A percentile compares a stretch with the other conserved stretches of the same genome.
phyloP scores from a whole-genome alignment of 2,797 vertebrate species.

The Crenichthys baileyi region DNA sequence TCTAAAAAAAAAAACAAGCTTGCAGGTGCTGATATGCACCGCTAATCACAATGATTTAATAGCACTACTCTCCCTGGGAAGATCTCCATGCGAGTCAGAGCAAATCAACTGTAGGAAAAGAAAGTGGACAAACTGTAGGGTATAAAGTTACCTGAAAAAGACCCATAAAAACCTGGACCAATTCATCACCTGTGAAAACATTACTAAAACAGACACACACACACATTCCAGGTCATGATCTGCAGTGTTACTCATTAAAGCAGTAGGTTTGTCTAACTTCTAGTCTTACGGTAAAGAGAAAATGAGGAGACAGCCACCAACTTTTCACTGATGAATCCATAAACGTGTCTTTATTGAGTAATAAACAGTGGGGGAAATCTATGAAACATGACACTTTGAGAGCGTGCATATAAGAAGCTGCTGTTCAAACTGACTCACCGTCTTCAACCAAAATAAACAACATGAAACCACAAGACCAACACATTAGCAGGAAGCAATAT shows the following conservation, averaged over 20 bases:
- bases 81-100: conserved; percentile 39
- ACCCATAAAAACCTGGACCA: conserved; percentile 54
- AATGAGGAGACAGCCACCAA: conserved; percentile 17
- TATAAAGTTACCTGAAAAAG: conserved; percentile 65
- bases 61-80: conserved; percentile 15
- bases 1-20: conserved; percentile 20
- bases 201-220: conserved; percentile 17
- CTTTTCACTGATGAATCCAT: conserved; percentile 52
- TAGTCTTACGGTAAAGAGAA: conserved; percentile 18
- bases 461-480: conserved; percentile 32
- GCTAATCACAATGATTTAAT: background rate
- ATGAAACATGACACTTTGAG: conserved; percentile 49
- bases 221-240: conserved; percentile 7
- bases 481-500: conserved; percentile 19
- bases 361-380: conserved; percentile 51
- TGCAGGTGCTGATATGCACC: conserved; percentile 19
- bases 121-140: conserved; percentile 48
- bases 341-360: conserved; percentile 54
- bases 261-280: conserved; percentile 33
- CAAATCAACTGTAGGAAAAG: conserved; percentile 38
- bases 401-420: conserved; percentile 27
- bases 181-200: conserved; percentile 36
- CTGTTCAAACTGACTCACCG: conserved; percentile 36
- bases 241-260: conserved; percentile 40
- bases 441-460: conserved; percentile 35